phyloP scores from a whole-genome alignment of 2,113 vertebrate genomes.

The Thamnophis sirtalis region DNA sequence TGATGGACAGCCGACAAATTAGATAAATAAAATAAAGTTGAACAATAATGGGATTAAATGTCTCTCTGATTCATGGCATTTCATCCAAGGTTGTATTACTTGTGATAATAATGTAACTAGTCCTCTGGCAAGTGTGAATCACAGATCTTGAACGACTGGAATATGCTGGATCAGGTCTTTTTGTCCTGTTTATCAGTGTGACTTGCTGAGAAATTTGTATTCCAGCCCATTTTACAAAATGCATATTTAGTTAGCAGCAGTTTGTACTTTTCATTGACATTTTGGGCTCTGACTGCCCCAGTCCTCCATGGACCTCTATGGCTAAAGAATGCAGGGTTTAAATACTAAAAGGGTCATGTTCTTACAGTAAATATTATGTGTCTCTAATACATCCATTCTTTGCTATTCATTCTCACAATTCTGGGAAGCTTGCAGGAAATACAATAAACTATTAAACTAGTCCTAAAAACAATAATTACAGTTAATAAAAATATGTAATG shows the following conservation, averaged over 20 bases:
- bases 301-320: neutral
- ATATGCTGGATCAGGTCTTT: neutral
- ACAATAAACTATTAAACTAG: neutral
- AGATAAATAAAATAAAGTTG: neutral
- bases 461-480: neutral
- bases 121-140: neutral
- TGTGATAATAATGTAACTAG: neutral
- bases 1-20: too few relatives aligned
- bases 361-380: neutral
- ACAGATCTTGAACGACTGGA: neutral
- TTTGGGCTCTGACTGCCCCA: neutral
- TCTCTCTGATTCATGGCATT: neutral
- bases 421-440: neutral
- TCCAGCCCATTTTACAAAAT: neutral
- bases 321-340: neutral
- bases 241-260: neutral
- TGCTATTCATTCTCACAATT: neutral
- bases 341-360: neutral
- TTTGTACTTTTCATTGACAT: neutral
- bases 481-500: neutral
- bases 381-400: neutral
- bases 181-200: neutral
- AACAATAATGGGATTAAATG: neutral
- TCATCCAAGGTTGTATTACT: neutral
- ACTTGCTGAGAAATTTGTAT: neutral